phyloP scores from a whole-genome alignment of 2,113 vertebrate genomes.

The Orthonyx spaldingii region DNA sequence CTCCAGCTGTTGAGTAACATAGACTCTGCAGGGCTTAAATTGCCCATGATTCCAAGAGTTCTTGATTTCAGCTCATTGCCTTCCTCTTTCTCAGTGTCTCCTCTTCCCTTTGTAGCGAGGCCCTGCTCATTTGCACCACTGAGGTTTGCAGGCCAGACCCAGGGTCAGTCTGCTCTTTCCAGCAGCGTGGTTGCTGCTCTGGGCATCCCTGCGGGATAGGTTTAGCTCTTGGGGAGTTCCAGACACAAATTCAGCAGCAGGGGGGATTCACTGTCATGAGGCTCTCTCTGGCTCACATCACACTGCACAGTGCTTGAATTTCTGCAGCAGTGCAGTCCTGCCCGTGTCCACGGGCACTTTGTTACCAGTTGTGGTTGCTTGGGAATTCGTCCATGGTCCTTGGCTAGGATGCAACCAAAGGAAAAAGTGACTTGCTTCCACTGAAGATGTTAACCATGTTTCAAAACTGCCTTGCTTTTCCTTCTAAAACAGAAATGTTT shows the following conservation, averaged over 20 bases:
- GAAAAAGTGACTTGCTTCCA: not conserved
- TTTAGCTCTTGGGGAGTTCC: not conserved
- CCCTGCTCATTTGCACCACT: not conserved
- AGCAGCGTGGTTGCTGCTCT: fast-evolving
- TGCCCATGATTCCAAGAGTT: not conserved
- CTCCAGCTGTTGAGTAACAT: not conserved
- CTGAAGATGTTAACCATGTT: not conserved
- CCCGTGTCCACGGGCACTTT: fast-evolving
- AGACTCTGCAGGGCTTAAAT: not conserved
- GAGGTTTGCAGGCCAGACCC: not conserved
- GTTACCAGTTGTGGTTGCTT: fast-evolving
- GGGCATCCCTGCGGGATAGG: not conserved
- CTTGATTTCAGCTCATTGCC: not conserved
- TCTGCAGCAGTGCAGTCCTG: not conserved
- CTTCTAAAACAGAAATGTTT: not conserved
- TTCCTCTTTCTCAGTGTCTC: not conserved
- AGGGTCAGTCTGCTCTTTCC: not conserved
- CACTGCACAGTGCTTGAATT: not conserved
- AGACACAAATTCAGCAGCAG: not conserved
- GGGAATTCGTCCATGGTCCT: fast-evolving
- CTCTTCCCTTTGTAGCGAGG: not conserved
- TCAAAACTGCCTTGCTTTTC: not conserved
- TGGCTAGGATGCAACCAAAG: not conserved
- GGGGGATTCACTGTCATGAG: not conserved
- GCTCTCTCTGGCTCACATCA: not conserved